A percentile compares a stretch with the other conserved stretches of the same genome.
phyloP scores from a whole-genome alignment of 2,113 vertebrate species.

The Bubo bubo region DNA sequence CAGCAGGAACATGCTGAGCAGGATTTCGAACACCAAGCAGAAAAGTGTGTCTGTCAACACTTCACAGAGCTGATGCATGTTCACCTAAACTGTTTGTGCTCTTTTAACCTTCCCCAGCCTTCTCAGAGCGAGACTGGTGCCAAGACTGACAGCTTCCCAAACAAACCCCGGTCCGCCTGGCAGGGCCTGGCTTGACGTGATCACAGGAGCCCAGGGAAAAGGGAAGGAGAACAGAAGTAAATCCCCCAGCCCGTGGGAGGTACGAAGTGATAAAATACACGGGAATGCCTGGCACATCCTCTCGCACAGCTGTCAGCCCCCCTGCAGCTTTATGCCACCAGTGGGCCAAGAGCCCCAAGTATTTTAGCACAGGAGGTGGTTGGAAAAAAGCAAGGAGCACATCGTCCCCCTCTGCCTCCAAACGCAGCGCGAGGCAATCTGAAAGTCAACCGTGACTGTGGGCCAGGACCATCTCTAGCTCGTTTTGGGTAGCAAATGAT shows the following conservation, averaged over 20 bases:
- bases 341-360: neutral
- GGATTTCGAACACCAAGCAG: neutral
- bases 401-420: neutral
- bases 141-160: conserved; percentile 1
- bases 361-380: neutral
- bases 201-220: neutral
- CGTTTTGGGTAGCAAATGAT: neutral
- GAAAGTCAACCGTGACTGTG: neutral
- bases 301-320: neutral
- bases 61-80: neutral
- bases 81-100: neutral
- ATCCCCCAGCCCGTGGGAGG: neutral
- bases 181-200: neutral
- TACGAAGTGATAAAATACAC: neutral
- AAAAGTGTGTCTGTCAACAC: conserved; percentile 1
- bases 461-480: neutral
- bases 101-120: neutral
- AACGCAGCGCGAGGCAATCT: neutral
- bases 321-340: neutral
- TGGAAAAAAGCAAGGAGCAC: neutral
- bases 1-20: conserved; percentile 9
- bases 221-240: neutral
- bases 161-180: neutral
- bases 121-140: neutral
- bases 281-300: neutral